Evolutionary conservation across 2,888 invertebrate genomes (phyloP).

Genomic region (Drosophila fulvimacula): DNA sequence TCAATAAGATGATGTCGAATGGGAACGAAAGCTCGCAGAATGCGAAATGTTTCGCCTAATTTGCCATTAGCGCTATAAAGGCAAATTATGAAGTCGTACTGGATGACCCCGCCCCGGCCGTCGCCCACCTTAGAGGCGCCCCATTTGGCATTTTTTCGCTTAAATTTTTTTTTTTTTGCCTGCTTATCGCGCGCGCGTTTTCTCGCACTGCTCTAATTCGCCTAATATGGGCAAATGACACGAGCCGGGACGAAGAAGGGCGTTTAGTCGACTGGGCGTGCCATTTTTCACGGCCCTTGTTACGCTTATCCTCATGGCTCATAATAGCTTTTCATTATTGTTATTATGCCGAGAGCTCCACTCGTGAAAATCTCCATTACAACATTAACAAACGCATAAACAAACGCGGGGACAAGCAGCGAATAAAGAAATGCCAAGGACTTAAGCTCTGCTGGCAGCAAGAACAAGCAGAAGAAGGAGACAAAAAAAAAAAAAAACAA

Average conservation of each 20-base stretch:
- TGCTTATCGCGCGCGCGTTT: slow-evolving; percentile 50
- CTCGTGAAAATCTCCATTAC: slow-evolving; percentile 80
- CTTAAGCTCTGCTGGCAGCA: slow-evolving; percentile 41
- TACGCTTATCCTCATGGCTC: slow-evolving; percentile 72
- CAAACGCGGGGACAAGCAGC: slow-evolving; percentile 59
- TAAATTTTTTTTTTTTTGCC: slow-evolving; percentile 17
- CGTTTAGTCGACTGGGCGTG: slow-evolving; percentile 64
- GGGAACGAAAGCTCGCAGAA: slow-evolving; percentile 31
- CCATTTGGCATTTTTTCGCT: slow-evolving; percentile 3
- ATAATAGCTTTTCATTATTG: slow-evolving; percentile 84
- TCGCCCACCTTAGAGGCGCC: not conserved
- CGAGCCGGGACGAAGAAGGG: slow-evolving; percentile 24
- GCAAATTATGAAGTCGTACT: slow-evolving; percentile 66
- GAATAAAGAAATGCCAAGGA: slow-evolving; percentile 36
- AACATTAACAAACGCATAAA: slow-evolving; percentile 84
- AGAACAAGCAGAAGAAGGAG: not conserved
- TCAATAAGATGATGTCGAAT: slow-evolving; percentile 36
- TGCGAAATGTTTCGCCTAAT: slow-evolving; percentile 68
- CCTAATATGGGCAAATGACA: slow-evolving; percentile 76
- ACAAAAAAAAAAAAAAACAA: slow-evolving; percentile 9
- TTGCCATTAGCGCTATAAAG: slow-evolving; percentile 80
- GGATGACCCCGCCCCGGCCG: slow-evolving; percentile 3
- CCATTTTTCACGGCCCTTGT: slow-evolving; percentile 68
- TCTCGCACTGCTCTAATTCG: slow-evolving; percentile 70
- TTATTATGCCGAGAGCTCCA: slow-evolving; percentile 78